A percentile compares a stretch with the other conserved stretches of the same genome.
Evolutionary conservation across 2,888 invertebrate species (phyloP).

Genomic region (Ariolimax columbianus): DNA sequence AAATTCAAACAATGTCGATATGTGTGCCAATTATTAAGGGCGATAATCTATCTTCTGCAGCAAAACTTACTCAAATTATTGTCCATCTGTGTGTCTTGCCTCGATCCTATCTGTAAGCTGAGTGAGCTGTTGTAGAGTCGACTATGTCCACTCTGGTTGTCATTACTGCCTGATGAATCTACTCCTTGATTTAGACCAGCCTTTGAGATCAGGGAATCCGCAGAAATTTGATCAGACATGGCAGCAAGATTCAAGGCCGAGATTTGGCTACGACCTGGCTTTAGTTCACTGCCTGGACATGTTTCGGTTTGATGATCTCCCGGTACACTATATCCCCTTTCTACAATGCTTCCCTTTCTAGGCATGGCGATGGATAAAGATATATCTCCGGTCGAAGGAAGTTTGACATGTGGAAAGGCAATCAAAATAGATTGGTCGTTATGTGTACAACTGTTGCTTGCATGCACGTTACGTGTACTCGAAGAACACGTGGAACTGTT

Average conservation of each 20-base stretch:
- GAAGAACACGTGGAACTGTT: neutral
- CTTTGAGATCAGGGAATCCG: neutral
- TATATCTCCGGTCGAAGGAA: neutral
- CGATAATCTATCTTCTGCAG: neutral
- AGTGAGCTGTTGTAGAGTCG: neutral
- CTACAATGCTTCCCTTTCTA: neutral
- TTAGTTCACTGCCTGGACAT: neutral
- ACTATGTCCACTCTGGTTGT: neutral
- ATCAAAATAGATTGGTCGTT: too few relatives aligned
- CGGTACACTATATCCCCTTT: neutral
- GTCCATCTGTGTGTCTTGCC: neutral
- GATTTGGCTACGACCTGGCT: too few relatives aligned
- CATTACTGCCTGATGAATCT: too few relatives aligned
- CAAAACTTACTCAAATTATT: neutral
- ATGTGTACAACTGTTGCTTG: too few relatives aligned
- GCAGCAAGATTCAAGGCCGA: too few relatives aligned
- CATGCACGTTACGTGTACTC: too few relatives aligned
- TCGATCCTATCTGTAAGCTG: neutral
- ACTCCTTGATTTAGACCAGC: neutral
- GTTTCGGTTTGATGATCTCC: neutral
- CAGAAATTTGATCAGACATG: too few relatives aligned
- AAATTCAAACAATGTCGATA: too few relatives aligned
- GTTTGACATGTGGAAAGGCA: neutral
- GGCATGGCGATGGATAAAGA: neutral
- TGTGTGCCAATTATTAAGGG: too few relatives aligned